Evolutionary conservation across 1,140 invertebrate species (phyloP), one percentile per base, ranked within the genome.

Genomic region (Mycetomoellerius zeteki): DNA sequence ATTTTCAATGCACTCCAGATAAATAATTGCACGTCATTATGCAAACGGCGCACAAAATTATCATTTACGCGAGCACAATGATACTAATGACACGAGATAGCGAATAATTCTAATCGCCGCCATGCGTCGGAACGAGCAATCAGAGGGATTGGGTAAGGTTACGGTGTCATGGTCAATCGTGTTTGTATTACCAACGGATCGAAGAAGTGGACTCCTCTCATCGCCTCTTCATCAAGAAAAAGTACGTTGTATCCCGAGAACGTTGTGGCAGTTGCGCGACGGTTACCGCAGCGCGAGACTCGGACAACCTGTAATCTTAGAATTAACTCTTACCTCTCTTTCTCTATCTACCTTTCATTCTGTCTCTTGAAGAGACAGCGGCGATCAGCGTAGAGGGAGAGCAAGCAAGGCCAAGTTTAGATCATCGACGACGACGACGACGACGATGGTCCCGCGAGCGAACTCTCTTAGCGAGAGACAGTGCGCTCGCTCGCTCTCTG

Each of bases 331-430:
- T 69, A 56, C 21, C 54, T 85, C 43, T 54, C 54, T 52, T 16
- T 85, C 80, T 73, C 27, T 71, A 30, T 56, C 73, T 64, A 16
- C 33, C 60, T 30, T 19, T 54, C 54, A 54, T 30, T 33, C 33
- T 56, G 58, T 52, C 67, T 72, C 50, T 37, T 14, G 67, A 73
- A 37, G 33, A 52, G 43, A 69, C 16, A 72, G 47, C 75, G 56
- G 67, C 50, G 52, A 19, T 71, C 58, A 37, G 43, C 30, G 85
- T 7, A 14, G 54, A 69, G 75, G 69, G 77, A 84, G 47, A 58
- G 64, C 37, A 62, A 71, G 91, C 91, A 92, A 87, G 91, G 91
- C 91, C 91, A 92, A 92, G 91, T 92, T 92, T 92, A 92, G 89
- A 92, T 91, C 90, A 92, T 88, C 91, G 90, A 88, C 80, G 67